Conservation (phyloP, 2,888 invertebrate genomes). For the Microctonus aethiopoides region DNA sequence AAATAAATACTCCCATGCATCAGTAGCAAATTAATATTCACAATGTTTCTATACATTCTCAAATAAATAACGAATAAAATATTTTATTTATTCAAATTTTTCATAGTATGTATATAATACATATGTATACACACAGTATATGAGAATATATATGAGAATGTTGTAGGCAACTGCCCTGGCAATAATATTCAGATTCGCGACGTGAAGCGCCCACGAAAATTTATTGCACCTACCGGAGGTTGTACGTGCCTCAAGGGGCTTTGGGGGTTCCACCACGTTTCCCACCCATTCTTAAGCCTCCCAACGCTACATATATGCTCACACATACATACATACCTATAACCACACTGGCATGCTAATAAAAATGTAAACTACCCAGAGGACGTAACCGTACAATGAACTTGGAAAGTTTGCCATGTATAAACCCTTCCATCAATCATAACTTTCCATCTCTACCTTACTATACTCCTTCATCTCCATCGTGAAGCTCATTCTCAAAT, state of each 20-base stretch:
- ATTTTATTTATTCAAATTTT: neutral
- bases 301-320: neutral
- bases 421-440: constrained; percentile 28
- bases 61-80: neutral
- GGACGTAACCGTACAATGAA: constrained; percentile 17
- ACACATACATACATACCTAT: neutral
- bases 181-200: constrained; percentile 55
- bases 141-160: neutral
- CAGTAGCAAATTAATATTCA: neutral
- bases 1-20: neutral
- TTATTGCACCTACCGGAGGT: constrained; percentile 42
- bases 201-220: constrained; percentile 45
- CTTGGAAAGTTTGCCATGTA: constrained; percentile 19
- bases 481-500: neutral
- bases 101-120: neutral
- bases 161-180: constrained; percentile 34
- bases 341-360: constrained; percentile 35
- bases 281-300: constrained; percentile 16
- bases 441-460: constrained; percentile 15
- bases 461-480: constrained; percentile 1
- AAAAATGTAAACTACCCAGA: constrained; percentile 44
- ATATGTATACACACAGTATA: neutral
- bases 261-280: neutral
- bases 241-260: constrained; percentile 37
- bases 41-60: neutral